These are phyloP conservation scores for Rhagoletis pomonella DNA, from an alignment of 1,140 invertebrate species.

Conservation along the genomic window DNA sequence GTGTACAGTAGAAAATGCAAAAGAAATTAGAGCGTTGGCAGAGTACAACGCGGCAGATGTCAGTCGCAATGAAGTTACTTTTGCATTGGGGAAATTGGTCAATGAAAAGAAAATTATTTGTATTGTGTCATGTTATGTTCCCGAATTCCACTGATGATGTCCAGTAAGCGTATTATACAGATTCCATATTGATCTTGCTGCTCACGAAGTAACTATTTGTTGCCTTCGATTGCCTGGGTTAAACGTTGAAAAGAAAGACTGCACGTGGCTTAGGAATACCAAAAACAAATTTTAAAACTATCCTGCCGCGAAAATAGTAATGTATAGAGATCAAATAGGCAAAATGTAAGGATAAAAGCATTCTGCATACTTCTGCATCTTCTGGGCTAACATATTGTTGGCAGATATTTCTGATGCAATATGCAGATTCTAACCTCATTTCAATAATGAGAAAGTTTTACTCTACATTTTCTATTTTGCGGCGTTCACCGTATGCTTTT, in stretches of 20 bases:
- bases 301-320: neutral
- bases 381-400: neutral
- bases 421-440: conserved; percentile 68
- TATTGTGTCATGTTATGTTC: neutral
- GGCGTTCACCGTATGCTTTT: too few relatives aligned
- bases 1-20: neutral
- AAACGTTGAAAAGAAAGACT: conserved; percentile 63
- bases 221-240: neutral
- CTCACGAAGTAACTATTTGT: too few relatives aligned
- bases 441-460: neutral
- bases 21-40: neutral
- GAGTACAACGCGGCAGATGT: conserved; percentile 1
- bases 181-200: too few relatives aligned
- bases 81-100: neutral
- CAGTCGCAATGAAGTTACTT: neutral
- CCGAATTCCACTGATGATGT: neutral
- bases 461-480: neutral
- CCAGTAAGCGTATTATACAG: too few relatives aligned
- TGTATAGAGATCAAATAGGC: neutral
- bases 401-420: conserved; percentile 68
- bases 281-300: neutral
- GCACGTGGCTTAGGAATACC: conserved; percentile 67
- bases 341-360: neutral
- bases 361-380: too few relatives aligned
- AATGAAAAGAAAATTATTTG: neutral